Evolutionary conservation across 2,797 vertebrate genomes (phyloP).

Genomic region (Catostomus latipinnis): DNA sequence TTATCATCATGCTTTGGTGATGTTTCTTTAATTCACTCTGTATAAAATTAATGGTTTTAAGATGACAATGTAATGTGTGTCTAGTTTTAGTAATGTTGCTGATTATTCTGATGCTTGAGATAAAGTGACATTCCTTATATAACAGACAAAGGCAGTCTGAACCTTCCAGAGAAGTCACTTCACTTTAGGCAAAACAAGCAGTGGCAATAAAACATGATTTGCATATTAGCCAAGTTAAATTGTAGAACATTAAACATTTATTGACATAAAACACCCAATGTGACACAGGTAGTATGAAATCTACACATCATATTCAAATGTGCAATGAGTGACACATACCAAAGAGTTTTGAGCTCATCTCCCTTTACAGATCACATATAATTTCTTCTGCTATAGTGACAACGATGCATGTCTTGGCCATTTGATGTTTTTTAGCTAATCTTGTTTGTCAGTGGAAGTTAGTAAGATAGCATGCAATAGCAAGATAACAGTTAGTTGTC

Average conservation of each 20-base stretch:
- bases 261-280: slow-evolving; percentile 21
- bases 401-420: background rate
- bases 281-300: slow-evolving; percentile 1
- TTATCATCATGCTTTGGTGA: background rate
- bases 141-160: slow-evolving; percentile 3
- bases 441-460: slow-evolving; percentile 39
- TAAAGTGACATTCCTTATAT: background rate
- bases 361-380: slow-evolving; percentile 1
- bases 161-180: slow-evolving; percentile 2
- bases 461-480: slow-evolving; percentile 35
- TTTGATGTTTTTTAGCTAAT: background rate
- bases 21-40: background rate
- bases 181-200: slow-evolving; percentile 17
- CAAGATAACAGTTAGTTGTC: slow-evolving; percentile 22
- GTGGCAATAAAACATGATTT: slow-evolving; percentile 12
- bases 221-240: slow-evolving; percentile 3
- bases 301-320: slow-evolving; percentile 31
- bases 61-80: background rate
- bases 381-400: background rate
- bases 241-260: slow-evolving; percentile 4
- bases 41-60: background rate
- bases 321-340: slow-evolving; percentile 9
- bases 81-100: background rate
- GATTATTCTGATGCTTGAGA: background rate
- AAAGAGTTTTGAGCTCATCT: slow-evolving; percentile 12